Evolutionary conservation across 2,888 invertebrate genomes (phyloP).

Genomic region (Polydrusus tereticollis): DNA sequence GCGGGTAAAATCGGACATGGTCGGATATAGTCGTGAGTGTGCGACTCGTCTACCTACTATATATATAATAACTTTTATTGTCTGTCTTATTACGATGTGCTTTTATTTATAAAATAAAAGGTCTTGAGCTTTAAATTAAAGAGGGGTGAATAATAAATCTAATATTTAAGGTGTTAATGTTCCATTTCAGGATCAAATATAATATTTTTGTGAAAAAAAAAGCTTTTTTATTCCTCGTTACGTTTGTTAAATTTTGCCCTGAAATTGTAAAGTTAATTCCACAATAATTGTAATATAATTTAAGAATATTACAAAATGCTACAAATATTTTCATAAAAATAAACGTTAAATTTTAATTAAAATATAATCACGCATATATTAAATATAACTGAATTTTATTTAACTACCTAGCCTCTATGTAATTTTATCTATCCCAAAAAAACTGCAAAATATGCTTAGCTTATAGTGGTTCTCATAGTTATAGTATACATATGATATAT

Average conservation of each 20-base stretch:
- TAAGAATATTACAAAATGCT: conserved; percentile 65
- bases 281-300: conserved; percentile 66
- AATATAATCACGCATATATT: conserved; percentile 67
- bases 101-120: conserved; percentile 65
- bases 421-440: conserved; percentile 51
- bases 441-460: conserved; percentile 51
- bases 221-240: conserved; percentile 63
- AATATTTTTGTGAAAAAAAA: conserved; percentile 64
- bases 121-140: conserved; percentile 66
- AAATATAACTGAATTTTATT: conserved; percentile 61
- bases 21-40: conserved; percentile 63
- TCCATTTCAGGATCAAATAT: conserved; percentile 63
- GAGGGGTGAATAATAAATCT: conserved; percentile 65
- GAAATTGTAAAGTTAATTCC: conserved; percentile 64
- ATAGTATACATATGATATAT: conserved; percentile 48
- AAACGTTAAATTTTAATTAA: conserved; percentile 66
- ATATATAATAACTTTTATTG: conserved; percentile 61
- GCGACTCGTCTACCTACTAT: conserved; percentile 56
- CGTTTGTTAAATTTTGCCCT: conserved; percentile 59
- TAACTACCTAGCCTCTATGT: conserved; percentile 54
- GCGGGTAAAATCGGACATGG: conserved; percentile 47
- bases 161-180: conserved; percentile 62
- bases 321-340: conserved; percentile 67
- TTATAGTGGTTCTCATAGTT: conserved; percentile 50
- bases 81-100: conserved; percentile 63